Percentiles rank a stretch among this genome's conserved stretches.
Evolutionary conservation across 1,140 invertebrate species (phyloP).

Genomic region (Chymomyza costata): DNA sequence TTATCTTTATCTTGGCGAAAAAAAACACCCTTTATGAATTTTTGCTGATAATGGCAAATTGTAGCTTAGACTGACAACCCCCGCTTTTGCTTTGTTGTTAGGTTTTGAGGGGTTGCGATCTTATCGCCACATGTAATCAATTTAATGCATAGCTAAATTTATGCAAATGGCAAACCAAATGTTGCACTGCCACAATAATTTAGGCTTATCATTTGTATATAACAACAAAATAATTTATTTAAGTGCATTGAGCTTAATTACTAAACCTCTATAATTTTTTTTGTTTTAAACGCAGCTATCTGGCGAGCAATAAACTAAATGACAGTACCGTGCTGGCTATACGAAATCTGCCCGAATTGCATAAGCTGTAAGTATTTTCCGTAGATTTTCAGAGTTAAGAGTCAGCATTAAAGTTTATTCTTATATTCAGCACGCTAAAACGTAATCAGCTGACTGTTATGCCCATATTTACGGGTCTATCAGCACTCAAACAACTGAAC

Average conservation of each 20-base stretch:
- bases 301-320: slow-evolving; percentile 78
- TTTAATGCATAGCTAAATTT: slow-evolving; percentile 59
- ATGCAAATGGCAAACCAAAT: too few relatives aligned
- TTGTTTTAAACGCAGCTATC: slow-evolving; percentile 62
- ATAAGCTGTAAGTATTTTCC: slow-evolving; percentile 69
- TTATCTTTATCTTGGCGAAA: too few relatives aligned
- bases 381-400: too few relatives aligned
- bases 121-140: slow-evolving; percentile 58
- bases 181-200: slow-evolving; percentile 11
- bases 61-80: slow-evolving; percentile 32
- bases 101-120: slow-evolving; percentile 54
- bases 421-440: slow-evolving; percentile 46
- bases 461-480: slow-evolving; percentile 58
- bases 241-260: slow-evolving; percentile 7
- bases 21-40: too few relatives aligned
- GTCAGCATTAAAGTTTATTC: background rate
- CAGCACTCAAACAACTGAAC: slow-evolving; percentile 76
- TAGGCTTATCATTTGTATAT: too few relatives aligned
- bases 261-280: slow-evolving; percentile 25
- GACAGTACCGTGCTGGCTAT: slow-evolving; percentile 76
- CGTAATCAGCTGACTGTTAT: slow-evolving; percentile 62
- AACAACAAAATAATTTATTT: too few relatives aligned
- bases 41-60: slow-evolving; percentile 27
- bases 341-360: slow-evolving; percentile 75
- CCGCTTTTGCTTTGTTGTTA: slow-evolving; percentile 25